Conservation (phyloP, 37 sponge, comb jelly and placozoan genomes). For the Mnemiopsis leidyi region DNA sequence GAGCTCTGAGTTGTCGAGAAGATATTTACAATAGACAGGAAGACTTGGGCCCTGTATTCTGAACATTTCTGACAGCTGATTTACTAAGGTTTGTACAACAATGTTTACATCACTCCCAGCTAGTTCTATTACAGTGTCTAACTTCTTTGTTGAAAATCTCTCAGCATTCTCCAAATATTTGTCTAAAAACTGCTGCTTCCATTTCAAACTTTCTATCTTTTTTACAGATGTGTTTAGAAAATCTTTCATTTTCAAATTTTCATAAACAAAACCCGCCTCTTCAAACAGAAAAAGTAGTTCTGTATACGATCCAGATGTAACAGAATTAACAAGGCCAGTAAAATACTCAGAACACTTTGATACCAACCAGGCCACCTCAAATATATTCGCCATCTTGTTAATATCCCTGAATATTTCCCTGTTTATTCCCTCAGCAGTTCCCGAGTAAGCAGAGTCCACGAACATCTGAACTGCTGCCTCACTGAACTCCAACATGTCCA, state of each 20-base stretch:
- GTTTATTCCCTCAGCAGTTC: neutral
- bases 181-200: neutral
- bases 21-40: neutral
- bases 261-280: neutral
- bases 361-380: neutral
- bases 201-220: neutral
- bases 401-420: constrained; percentile 1
- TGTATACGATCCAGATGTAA: neutral
- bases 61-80: neutral
- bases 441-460: neutral
- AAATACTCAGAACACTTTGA: neutral
- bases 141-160: neutral
- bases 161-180: neutral
- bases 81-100: neutral
- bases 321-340: neutral
- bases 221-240: neutral
- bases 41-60: neutral
- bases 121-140: neutral
- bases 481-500: constrained; percentile 42
- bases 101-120: neutral
- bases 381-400: constrained; percentile 1
- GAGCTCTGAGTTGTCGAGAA: neutral
- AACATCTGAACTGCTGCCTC: neutral
- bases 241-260: neutral
- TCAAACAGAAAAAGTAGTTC: neutral